Evolutionary conservation across 2,797 vertebrate genomes (phyloP).

Genomic region (Pseudochirops cupreus): DNA sequence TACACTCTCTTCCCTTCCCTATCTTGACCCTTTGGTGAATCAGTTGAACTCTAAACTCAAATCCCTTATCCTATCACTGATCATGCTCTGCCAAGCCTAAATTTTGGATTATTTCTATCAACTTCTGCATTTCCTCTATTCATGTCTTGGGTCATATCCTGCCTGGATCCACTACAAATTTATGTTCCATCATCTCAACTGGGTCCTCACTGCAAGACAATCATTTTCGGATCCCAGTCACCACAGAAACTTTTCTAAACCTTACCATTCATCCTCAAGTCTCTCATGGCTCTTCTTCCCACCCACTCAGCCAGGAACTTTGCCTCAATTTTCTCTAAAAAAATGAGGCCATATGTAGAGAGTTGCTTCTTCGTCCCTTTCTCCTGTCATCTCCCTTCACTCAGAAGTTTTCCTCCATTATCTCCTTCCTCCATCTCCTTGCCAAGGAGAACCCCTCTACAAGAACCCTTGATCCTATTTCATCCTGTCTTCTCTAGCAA

Average conservation of each 20-base stretch:
- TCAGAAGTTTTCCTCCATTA: neutral
- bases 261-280: neutral
- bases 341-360: too few relatives aligned
- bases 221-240: neutral
- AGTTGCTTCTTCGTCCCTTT: neutral
- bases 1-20: neutral
- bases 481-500: neutral
- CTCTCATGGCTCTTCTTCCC: neutral
- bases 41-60: neutral
- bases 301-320: neutral
- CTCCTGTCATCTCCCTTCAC: neutral
- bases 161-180: neutral
- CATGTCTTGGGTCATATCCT: neutral
- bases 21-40: neutral
- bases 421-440: neutral
- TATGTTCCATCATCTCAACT: neutral
- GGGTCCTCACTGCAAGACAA: neutral
- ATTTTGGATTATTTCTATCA: neutral
- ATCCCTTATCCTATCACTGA: neutral
- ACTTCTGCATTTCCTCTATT: neutral
- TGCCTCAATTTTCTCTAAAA: neutral
- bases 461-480: neutral
- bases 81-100: neutral
- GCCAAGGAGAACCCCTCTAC: neutral
- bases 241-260: neutral